Conservation (phyloP, 1,140 invertebrate species). For the Mactra quadrangularis region DNA sequence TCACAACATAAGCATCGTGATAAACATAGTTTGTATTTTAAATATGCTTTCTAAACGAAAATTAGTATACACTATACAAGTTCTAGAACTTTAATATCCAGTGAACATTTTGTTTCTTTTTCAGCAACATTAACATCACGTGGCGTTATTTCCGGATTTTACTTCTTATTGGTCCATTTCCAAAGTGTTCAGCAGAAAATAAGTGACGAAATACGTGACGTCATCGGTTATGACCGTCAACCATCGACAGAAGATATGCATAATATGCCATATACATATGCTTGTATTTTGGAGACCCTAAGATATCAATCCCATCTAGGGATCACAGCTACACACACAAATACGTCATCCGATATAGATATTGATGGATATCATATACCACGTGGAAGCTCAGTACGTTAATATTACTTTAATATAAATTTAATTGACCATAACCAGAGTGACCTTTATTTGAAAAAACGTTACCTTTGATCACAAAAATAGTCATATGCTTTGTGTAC, state of each 20-base stretch:
- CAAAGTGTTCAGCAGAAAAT: constrained; percentile 53
- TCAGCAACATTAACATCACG: constrained; percentile 53
- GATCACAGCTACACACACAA: constrained; percentile 49
- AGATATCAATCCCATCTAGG: constrained; percentile 48
- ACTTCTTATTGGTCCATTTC: constrained; percentile 42
- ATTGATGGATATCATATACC: constrained; percentile 39
- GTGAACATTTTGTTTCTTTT: constrained; percentile 17
- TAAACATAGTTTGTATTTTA: too few relatives aligned
- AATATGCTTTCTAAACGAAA: too few relatives aligned
- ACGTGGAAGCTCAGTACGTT: constrained; percentile 44
- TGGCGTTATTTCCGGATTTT: constrained; percentile 58
- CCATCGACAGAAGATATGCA: constrained; percentile 22
- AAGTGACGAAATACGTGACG: constrained; percentile 28
- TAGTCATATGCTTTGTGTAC: too few relatives aligned
- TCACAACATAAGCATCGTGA: too few relatives aligned
- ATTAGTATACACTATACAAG: too few relatives aligned
- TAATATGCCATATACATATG: constrained; percentile 50
- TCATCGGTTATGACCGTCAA: constrained; percentile 35
- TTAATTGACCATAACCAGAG: too few relatives aligned
- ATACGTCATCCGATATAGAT: not conserved
- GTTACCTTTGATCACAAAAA: too few relatives aligned
- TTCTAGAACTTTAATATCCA: too few relatives aligned
- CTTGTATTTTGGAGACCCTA: constrained; percentile 52
- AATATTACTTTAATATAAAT: too few relatives aligned
- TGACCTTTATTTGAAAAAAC: too few relatives aligned